A percentile compares a stretch with the other conserved stretches of the same genome.
phyloP scores from a whole-genome alignment of 2,888 invertebrate genomes.

The Athalia rosae region DNA sequence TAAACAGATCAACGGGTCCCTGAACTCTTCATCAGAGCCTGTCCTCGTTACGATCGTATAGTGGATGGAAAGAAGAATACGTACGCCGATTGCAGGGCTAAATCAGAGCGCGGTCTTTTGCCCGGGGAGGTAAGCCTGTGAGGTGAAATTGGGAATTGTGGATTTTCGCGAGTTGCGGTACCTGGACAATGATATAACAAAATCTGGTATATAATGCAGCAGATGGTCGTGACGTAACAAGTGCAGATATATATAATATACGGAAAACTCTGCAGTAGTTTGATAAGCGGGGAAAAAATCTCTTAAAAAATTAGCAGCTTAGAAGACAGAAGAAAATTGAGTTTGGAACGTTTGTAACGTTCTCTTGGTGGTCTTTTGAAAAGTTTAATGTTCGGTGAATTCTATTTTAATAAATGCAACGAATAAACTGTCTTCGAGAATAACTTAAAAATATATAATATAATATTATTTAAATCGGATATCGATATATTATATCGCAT shows the following conservation, averaged over 20 bases:
- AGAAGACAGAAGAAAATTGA: constrained; percentile 1
- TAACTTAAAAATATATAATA: constrained; percentile 43
- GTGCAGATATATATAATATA: background rate
- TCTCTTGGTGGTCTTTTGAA: background rate
- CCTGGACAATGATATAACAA: too few species aligned
- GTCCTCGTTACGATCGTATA: constrained; percentile 72
- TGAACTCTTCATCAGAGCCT: constrained; percentile 72
- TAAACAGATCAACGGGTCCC: constrained; percentile 68
- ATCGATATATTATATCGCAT: too few species aligned
- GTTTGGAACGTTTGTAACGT: background rate
- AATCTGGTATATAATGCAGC: too few species aligned
- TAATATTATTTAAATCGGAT: too few species aligned
- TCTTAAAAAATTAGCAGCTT: constrained; percentile 42
- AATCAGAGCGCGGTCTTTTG: constrained; percentile 37
- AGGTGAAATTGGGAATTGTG: too few species aligned
- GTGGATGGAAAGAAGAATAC: constrained; percentile 65
- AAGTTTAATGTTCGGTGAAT: constrained; percentile 1
- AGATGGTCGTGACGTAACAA: too few species aligned
- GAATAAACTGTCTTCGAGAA: constrained; percentile 51
- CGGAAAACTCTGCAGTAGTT: background rate
- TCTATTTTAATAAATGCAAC: constrained; percentile 1
- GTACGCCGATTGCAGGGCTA: constrained; percentile 64
- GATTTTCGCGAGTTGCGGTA: too few species aligned
- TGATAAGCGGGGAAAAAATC: constrained; percentile 45
- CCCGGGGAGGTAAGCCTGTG: background rate